phyloP scores from a whole-genome alignment of 2,888 invertebrate genomes.

The Apotomis betuletana region DNA sequence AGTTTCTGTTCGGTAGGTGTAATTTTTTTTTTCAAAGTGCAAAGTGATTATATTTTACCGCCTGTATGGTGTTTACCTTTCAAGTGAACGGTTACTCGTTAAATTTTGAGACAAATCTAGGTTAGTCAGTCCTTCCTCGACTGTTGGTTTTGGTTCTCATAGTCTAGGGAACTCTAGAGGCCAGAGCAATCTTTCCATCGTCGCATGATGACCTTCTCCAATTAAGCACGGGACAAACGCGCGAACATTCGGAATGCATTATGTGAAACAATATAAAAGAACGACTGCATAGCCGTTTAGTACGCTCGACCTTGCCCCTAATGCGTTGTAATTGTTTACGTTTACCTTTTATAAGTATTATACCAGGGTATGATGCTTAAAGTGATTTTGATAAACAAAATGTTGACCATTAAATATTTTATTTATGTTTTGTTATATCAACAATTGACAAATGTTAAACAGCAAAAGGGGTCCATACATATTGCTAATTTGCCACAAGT shows the following conservation, averaged over 20 bases:
- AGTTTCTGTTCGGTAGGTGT: too few relatives aligned
- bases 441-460: too few relatives aligned
- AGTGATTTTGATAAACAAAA: neutral
- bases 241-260: constrained; percentile 47
- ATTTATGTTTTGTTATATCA: too few relatives aligned
- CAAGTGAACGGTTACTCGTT: constrained; percentile 14
- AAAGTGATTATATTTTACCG: too few relatives aligned
- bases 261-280: constrained; percentile 51
- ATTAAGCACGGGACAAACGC: constrained; percentile 57
- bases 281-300: constrained; percentile 50
- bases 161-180: constrained; percentile 33
- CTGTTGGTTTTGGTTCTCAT: constrained; percentile 29
- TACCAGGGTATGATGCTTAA: neutral
- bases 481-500: too few relatives aligned
- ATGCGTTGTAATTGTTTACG: constrained; percentile 51
- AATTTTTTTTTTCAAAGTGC: too few relatives aligned
- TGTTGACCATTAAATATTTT: too few relatives aligned
- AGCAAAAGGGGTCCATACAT: too few relatives aligned
- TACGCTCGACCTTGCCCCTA: constrained; percentile 56
- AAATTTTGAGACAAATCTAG: constrained; percentile 9
- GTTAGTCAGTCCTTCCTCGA: constrained; percentile 11
- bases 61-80: neutral
- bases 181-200: constrained; percentile 27
- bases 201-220: constrained; percentile 49
- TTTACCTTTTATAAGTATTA: constrained; percentile 44